Conservation (phyloP, 1,140 invertebrate genomes). For the Procambarus virginalis region DNA sequence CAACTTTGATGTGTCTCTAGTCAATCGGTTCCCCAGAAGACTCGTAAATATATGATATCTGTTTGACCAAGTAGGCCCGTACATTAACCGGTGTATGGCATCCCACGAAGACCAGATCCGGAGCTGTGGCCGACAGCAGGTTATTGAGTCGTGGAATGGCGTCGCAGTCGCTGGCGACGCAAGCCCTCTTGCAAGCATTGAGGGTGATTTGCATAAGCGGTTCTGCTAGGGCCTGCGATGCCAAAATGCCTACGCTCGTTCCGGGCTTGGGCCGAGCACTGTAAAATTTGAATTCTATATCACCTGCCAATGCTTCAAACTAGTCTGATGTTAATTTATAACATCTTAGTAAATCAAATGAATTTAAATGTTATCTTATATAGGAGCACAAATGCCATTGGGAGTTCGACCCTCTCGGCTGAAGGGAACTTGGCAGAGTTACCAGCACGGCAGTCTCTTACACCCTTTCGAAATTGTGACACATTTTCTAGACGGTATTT, state of each 20-base stretch:
- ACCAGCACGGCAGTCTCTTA: no score
- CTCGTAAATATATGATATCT: constrained; percentile 1
- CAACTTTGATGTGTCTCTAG: neutral
- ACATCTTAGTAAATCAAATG: neutral
- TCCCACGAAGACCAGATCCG: neutral
- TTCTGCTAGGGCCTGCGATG: constrained; percentile 29
- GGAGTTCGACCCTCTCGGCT: neutral
- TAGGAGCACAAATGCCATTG: neutral
- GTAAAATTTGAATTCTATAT: neutral
- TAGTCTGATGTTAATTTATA: neutral
- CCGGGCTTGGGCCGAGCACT: neutral
- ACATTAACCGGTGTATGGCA: neutral
- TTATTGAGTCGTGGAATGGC: constrained; percentile 8
- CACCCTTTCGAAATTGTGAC: no score
- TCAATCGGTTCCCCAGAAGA: constrained; percentile 4
- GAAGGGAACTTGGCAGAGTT: no score
- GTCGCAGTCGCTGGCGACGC: neutral
- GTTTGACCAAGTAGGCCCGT: neutral
- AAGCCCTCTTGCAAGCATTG: constrained; percentile 14
- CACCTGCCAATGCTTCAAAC: neutral
- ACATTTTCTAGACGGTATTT: no score
- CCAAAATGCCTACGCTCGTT: constrained; percentile 9
- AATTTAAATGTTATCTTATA: constrained; percentile 5
- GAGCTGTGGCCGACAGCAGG: neutral
- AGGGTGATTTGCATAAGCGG: constrained; percentile 41